A percentile compares a stretch with the other conserved stretches of the same genome.
These are phyloP conservation scores for Metalampra italica DNA, from an alignment of 2,888 invertebrate species.

Conservation along the genomic window DNA sequence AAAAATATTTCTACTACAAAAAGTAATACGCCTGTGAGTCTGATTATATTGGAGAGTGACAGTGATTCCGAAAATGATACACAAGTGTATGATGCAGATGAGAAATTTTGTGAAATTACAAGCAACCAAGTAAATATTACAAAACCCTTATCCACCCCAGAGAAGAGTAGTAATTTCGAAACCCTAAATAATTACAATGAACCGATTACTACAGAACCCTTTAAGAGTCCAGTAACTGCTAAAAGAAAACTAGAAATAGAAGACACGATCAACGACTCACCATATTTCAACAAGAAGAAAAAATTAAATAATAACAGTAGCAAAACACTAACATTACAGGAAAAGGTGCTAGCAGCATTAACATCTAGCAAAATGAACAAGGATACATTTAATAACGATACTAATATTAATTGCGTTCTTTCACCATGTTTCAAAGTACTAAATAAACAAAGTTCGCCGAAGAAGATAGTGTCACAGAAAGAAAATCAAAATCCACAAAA, in stretches of 20 bases:
- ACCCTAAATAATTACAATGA: neutral
- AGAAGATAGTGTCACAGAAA: constrained; percentile 10
- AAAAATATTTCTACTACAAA: constrained; percentile 16
- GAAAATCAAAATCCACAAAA: constrained; percentile 29
- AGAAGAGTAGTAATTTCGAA: neutral
- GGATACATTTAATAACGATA: constrained; percentile 23
- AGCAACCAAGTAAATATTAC: constrained; percentile 8
- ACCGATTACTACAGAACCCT: neutral
- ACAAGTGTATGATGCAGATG: constrained; percentile 32
- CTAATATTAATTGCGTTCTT: constrained; percentile 33
- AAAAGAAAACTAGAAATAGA: constrained; percentile 47
- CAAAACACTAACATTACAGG: constrained; percentile 43
- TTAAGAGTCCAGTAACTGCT: constrained; percentile 20
- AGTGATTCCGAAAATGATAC: constrained; percentile 51
- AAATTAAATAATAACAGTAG: constrained; percentile 34
- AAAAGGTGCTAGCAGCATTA: constrained; percentile 52
- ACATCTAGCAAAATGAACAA: constrained; percentile 36
- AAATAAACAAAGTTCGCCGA: too few relatives aligned
- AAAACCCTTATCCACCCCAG: neutral
- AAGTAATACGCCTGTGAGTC: constrained; percentile 29
- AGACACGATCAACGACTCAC: constrained; percentile 41
- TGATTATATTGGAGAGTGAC: constrained; percentile 61
- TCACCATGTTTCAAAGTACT: constrained; percentile 12
- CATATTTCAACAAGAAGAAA: constrained; percentile 58
- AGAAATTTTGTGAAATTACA: constrained; percentile 17